Evolutionary conservation across 2,888 invertebrate genomes (phyloP).

Genomic region (Folsomia candida): DNA sequence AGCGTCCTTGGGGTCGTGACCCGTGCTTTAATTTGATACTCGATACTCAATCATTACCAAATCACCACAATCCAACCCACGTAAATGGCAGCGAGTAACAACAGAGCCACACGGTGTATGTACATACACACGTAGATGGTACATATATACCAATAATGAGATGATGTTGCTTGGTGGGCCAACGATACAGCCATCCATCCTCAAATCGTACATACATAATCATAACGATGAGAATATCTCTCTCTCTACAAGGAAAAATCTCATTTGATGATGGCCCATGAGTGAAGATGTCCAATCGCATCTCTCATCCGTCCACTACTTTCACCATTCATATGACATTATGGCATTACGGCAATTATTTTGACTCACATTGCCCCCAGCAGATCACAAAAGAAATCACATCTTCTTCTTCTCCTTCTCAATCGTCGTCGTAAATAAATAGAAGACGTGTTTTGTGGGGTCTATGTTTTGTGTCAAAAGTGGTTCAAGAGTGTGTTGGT

Average conservation of each 20-base stretch:
- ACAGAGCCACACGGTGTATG: too few species aligned
- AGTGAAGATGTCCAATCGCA: not conserved
- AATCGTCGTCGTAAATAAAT: too few species aligned
- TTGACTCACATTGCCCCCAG: not conserved
- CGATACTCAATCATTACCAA: slow-evolving; percentile 1
- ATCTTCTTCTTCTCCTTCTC: too few species aligned
- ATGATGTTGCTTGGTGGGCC: too few species aligned
- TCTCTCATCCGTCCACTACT: not conserved
- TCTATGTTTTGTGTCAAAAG: not conserved
- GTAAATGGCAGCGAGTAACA: too few species aligned
- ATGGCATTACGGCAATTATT: too few species aligned
- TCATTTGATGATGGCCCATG: not conserved
- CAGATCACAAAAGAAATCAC: not conserved
- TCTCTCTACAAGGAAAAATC: not conserved
- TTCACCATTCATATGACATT: not conserved
- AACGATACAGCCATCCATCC: too few species aligned
- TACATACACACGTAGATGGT: too few species aligned
- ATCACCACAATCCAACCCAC: not conserved
- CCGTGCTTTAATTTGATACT: slow-evolving; percentile 1
- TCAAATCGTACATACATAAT: too few species aligned
- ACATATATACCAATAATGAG: too few species aligned
- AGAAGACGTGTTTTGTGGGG: not conserved
- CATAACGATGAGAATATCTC: too few species aligned
- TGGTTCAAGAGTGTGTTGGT: not conserved
- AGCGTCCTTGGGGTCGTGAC: not conserved